Evolutionary conservation across 2,888 invertebrate genomes (phyloP), one percentile per base, ranked within the genome.

Genomic region (Cryptosula pallasiana): DNA sequence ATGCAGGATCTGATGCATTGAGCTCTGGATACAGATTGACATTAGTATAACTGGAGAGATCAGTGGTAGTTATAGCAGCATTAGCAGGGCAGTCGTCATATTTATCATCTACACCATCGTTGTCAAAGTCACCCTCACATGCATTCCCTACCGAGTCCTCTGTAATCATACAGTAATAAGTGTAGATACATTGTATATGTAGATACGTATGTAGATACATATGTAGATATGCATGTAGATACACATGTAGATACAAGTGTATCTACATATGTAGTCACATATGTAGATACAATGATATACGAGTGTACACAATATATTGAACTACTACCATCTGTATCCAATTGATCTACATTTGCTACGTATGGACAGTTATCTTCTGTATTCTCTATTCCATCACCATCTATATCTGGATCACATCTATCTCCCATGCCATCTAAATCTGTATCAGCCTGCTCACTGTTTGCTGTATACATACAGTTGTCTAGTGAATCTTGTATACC

Each of bases 311-410:
- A n/a, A n/a, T n/a, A n/a, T n/a, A n/a, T n/a, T n/a, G n/a, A n/a
- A n/a, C n/a, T n/a, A n/a, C n/a, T n/a, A n/a, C 86, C 87, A 81
- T 96, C 95, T 0, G 91, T 90, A 82, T 96, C 95, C 72, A 90
- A 87, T 81, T 96, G 96, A 81, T 93, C 91, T 69, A 92, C 89
- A 86, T 96, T 96, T 0, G 92, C 89, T 55, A 90, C 86, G 78
- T 89, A 89, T 0, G 91, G 91, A 81, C 96, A 96, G 84, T 96
- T 96, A 84, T 96, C 96, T 34, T 90, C 86, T 55, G 91, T 89
- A 79, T 95, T 94, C 83, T 92, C 91, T 29, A 94, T 88, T 20
- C 95, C 93, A 83, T 94, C 91, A 71, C n/a, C n/a, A n/a, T n/a
- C n/a, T n/a, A n/a, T n/a, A n/a, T n/a, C n/a, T n/a, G n/a, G n/a